Percentiles rank a stretch among this genome's conserved stretches.
phyloP scores from a whole-genome alignment of 2,888 invertebrate genomes.

The Pemphredon lugubris region DNA sequence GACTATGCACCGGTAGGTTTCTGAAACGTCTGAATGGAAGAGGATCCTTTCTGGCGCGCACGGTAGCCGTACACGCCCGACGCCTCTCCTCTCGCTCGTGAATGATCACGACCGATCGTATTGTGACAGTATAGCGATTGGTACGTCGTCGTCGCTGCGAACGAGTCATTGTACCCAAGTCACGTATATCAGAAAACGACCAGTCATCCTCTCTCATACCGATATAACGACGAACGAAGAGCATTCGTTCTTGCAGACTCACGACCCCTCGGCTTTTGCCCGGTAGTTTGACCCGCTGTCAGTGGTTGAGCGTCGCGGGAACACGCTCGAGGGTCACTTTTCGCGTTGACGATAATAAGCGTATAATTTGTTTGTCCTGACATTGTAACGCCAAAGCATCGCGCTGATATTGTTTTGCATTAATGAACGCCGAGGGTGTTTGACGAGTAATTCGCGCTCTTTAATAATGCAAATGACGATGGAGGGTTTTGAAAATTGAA shows the following conservation, averaged over 20 bases:
- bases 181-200: slow-evolving; percentile 67
- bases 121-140: slow-evolving; percentile 68
- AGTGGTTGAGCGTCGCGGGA: neutral
- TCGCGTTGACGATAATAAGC: slow-evolving; percentile 6
- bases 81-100: slow-evolving; percentile 61
- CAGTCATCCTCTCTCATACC: slow-evolving; percentile 64
- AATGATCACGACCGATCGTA: slow-evolving; percentile 69
- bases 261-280: slow-evolving; percentile 49
- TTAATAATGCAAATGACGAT: too few relatives aligned
- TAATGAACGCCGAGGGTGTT: neutral
- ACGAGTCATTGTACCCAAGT: slow-evolving; percentile 66
- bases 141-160: slow-evolving; percentile 64
- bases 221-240: slow-evolving; percentile 51
- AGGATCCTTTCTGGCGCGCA: slow-evolving; percentile 62
- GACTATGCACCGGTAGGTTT: slow-evolving; percentile 46
- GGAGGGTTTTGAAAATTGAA: too few relatives aligned
- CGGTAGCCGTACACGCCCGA: slow-evolving; percentile 66
- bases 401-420: neutral
- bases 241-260: slow-evolving; percentile 68
- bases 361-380: slow-evolving; percentile 4
- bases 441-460: too few relatives aligned
- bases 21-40: slow-evolving; percentile 58
- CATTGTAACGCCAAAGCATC: neutral
- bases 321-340: neutral
- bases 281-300: slow-evolving; percentile 36